Percentiles rank a stretch among this genome's conserved stretches.
Conservation (phyloP, 1,140 invertebrate species). For the Dendrolimus kikuchii region DNA sequence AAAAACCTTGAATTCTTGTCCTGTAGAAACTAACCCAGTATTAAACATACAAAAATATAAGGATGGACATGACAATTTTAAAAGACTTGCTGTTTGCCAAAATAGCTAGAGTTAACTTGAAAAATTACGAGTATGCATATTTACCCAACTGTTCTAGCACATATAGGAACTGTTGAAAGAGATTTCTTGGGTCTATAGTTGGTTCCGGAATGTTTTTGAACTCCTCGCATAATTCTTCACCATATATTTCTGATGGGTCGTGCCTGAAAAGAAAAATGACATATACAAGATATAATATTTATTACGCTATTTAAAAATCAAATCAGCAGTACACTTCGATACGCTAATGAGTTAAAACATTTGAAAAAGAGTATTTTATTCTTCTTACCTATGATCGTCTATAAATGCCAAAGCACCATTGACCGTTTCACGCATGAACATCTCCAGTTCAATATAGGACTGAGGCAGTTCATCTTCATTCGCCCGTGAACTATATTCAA, state of each 20-base stretch:
- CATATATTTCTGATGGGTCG: slow-evolving; percentile 65
- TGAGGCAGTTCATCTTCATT: slow-evolving; percentile 9
- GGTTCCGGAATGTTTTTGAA: slow-evolving; percentile 62
- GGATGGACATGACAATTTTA: too few relatives aligned
- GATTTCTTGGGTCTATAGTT: slow-evolving; percentile 44
- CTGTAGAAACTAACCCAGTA: too few relatives aligned
- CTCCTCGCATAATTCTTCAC: slow-evolving; percentile 61
- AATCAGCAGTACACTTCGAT: too few relatives aligned
- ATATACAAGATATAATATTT: not conserved
- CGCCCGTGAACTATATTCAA: slow-evolving; percentile 27
- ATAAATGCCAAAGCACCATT: slow-evolving; percentile 36
- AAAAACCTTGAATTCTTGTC: too few relatives aligned
- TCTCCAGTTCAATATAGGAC: slow-evolving; percentile 29
- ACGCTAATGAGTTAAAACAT: too few relatives aligned
- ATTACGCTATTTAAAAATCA: too few relatives aligned
- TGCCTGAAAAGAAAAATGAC: slow-evolving; percentile 33
- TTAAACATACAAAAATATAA: too few relatives aligned
- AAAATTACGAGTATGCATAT: slow-evolving; percentile 6
- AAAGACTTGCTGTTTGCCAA: too few relatives aligned
- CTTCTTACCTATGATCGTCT: slow-evolving; percentile 40
- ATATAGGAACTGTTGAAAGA: slow-evolving; percentile 57
- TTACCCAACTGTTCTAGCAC: slow-evolving; percentile 59
- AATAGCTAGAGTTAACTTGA: slow-evolving; percentile 1
- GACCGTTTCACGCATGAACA: slow-evolving; percentile 36
- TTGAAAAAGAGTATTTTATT: too few relatives aligned